Evolutionary conservation across 2,797 vertebrate species (phyloP), one percentile per base, ranked within the genome.

Genomic region (Myioborus miniatus): DNA sequence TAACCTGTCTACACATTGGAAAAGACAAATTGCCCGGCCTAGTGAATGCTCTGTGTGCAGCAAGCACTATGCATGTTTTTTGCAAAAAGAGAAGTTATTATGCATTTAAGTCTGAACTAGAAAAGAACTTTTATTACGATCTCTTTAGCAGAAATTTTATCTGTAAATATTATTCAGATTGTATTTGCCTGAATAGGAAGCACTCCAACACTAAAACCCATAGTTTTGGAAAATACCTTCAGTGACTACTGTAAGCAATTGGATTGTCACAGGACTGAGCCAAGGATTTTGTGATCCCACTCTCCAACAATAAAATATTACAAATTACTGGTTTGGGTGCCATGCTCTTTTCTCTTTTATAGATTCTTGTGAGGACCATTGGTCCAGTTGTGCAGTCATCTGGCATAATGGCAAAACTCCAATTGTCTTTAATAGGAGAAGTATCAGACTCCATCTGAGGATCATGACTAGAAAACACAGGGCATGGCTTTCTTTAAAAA

Each of bases 371-470:
- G 26, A 92, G 70, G 71, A 78, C 37, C 75, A 65, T 8, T 50
- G 63, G 50, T 85, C 29, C 37, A 68, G 50, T 47, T 65, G 32
- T 41, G 50, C 62, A 59, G 32, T 64, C 89, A 71, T 68, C 78
- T 58, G 65, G 77, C 47, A 65, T 70, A 85, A 86, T 77, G 95
- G 72, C 87, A 92, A 88, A 95, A 72, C 34, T 93, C 85, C 89
- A 94, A 30, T 76, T 93, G 76, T 83, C 89, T 95, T 95, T 94
- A 95, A 94, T 37, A 94, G 93, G 68, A 94, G 79, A 96, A 85
- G 68, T 53, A 85, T 77, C 74, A 80, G 71, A 49, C 62, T 90
- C 71, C 86, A 53, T 44, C 78, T 79, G 85, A 79, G 43, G 52
- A 92, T 87, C 64, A 50, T 27, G 85, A 59, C 46, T 11, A 58